Evolutionary conservation across 1,140 invertebrate genomes (phyloP), one percentile per base, ranked within the genome.

Genomic region (Drosophila cardini): DNA sequence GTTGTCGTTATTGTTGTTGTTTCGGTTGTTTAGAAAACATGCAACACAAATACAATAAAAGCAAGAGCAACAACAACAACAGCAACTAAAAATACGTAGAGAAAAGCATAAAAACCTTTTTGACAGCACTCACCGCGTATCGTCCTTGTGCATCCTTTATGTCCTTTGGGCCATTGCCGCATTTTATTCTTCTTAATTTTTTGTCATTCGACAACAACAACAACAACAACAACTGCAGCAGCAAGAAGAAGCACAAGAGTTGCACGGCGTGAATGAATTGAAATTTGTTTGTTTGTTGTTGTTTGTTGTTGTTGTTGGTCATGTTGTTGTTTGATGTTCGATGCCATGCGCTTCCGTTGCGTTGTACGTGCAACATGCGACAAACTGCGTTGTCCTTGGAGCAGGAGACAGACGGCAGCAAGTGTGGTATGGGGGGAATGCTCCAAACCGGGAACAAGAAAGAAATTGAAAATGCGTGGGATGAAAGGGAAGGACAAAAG

Each of bases 21-120:
- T 45, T 61, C 57, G 74, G 67, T 87, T 87, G 83, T 89, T 87
- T 87, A 87, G 84, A 87, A 87, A 87, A 87, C 83, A 87, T 87
- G 76, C 65, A 55, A 34, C 56, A 61, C 61, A 60, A 60, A 16
- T 3, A 38, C 2, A 53, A 10, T 10, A 36, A 36, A 34, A 34
- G 1, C 13, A 32, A 15, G 34, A 34, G 15, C 5, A 13, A 53
- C 16, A 36, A 52, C 26, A 13, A 52, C 21, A 11, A 43, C 4
- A 13, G 4, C 0, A 15, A 43, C n/a, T n/a, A n/a, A n/a, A n/a
- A n/a, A n/a, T n/a, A 16, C 1, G 6, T 8, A 43, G 8, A 13
- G 52, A 30, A 16, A 21, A 18, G 50, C 26, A 72, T 57, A 57
- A 78, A 86, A 84, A 85, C 30, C 30, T 76, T 81, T 76, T 78